Evolutionary conservation across 2,113 vertebrate species (phyloP).

Genomic region (Argyrosomus japonicus): DNA sequence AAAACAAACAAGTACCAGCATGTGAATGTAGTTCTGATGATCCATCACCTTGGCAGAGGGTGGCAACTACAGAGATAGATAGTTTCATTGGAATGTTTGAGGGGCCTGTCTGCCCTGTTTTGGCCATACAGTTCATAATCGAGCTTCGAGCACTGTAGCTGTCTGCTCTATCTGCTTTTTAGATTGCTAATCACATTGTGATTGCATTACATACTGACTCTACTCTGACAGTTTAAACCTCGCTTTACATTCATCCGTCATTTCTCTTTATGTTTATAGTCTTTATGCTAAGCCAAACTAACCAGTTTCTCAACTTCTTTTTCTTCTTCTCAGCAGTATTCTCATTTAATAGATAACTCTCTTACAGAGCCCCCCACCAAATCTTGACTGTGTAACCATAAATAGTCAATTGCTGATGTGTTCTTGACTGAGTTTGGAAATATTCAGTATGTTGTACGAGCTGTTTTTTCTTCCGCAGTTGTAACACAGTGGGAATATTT

Average conservation of each 20-base stretch:
- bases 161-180: background rate
- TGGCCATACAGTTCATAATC: background rate
- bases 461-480: too few species aligned
- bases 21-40: background rate
- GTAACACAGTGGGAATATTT: background rate
- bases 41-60: too few species aligned
- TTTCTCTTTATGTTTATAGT: background rate
- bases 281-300: background rate
- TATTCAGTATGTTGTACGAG: too few species aligned
- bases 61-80: background rate
- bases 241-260: background rate
- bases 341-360: too few species aligned
- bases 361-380: too few species aligned
- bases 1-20: background rate
- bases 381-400: background rate
- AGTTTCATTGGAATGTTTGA: background rate
- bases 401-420: background rate
- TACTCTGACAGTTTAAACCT: background rate
- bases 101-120: too few species aligned
- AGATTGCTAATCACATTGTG: background rate
- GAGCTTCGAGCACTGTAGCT: background rate
- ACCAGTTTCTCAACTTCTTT: too few species aligned
- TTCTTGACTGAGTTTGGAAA: background rate
- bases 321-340: too few species aligned
- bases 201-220: background rate